Evolutionary conservation across 2,888 invertebrate genomes (phyloP).

Genomic region (Limenitis camilla): DNA sequence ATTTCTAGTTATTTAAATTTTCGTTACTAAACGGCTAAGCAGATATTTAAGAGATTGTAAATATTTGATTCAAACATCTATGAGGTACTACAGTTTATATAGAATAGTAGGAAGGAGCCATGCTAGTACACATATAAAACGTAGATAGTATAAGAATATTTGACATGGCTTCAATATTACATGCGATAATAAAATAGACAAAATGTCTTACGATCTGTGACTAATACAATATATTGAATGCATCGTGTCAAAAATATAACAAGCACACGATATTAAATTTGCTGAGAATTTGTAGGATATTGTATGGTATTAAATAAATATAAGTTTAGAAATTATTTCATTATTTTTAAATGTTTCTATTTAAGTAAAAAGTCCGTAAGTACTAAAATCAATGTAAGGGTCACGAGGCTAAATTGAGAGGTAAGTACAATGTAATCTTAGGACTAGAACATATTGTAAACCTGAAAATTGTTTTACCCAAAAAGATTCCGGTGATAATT

Average conservation of each 20-base stretch:
- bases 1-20: too few relatives aligned
- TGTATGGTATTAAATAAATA: too few relatives aligned
- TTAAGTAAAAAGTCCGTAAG: slow-evolving; percentile 2
- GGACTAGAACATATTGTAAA: slow-evolving; percentile 15
- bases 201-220: slow-evolving; percentile 44
- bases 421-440: slow-evolving; percentile 14
- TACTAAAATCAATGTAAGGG: slow-evolving; percentile 4
- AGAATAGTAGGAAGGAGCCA: too few relatives aligned
- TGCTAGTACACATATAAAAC: too few relatives aligned
- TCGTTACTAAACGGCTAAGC: too few relatives aligned
- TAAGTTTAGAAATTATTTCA: background rate
- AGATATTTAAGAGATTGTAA: too few relatives aligned
- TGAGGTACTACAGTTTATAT: too few relatives aligned
- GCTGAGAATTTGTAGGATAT: background rate
- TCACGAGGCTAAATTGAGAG: slow-evolving; percentile 11
- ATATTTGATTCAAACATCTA: too few relatives aligned
- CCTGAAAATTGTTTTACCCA: background rate
- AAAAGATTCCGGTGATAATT: too few relatives aligned
- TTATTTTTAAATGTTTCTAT: background rate
- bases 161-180: background rate
- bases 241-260: slow-evolving; percentile 30
- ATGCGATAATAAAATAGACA: background rate
- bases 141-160: too few relatives aligned
- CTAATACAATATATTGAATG: slow-evolving; percentile 56
- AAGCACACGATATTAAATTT: slow-evolving; percentile 21